phyloP scores from a whole-genome alignment of 2,888 invertebrate genomes.

The Epinotia demarniana region DNA sequence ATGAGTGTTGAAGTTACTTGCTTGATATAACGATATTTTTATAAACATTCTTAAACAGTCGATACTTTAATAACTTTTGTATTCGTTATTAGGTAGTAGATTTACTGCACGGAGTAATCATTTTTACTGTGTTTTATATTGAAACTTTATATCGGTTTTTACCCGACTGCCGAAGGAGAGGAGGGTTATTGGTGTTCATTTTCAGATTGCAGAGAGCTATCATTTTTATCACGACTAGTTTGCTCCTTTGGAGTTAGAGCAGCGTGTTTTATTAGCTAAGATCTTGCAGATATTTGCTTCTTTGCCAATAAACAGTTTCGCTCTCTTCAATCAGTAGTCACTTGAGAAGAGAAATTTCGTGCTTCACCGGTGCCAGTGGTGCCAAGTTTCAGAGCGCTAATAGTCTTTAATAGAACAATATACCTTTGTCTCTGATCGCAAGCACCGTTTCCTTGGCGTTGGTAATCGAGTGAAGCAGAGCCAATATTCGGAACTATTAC shows the following conservation, averaged over 20 bases:
- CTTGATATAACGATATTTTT: neutral
- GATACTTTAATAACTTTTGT: no score
- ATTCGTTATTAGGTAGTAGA: no score
- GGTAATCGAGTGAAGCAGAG: slow-evolving; percentile 41
- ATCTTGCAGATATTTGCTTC: neutral
- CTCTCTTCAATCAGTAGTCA: slow-evolving; percentile 7
- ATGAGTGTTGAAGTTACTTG: neutral
- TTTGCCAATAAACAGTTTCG: neutral
- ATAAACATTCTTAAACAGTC: neutral
- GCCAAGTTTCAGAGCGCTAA: slow-evolving; percentile 44
- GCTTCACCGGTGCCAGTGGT: slow-evolving; percentile 45
- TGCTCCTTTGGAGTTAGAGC: neutral
- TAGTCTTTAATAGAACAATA: slow-evolving; percentile 45
- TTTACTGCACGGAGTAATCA: no score
- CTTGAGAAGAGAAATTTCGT: slow-evolving; percentile 22
- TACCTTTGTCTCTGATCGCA: slow-evolving; percentile 41
- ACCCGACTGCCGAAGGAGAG: no score
- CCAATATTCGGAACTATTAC: neutral
- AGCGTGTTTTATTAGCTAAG: neutral
- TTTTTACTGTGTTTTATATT: no score
- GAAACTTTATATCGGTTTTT: no score
- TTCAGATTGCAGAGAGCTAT: neutral
- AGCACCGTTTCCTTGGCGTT: slow-evolving; percentile 48
- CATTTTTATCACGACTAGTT: neutral
- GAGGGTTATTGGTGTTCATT: no score